Evolutionary conservation across 2,888 invertebrate genomes (phyloP), one percentile per base, ranked within the genome.

Genomic region (Myathropa florea): DNA sequence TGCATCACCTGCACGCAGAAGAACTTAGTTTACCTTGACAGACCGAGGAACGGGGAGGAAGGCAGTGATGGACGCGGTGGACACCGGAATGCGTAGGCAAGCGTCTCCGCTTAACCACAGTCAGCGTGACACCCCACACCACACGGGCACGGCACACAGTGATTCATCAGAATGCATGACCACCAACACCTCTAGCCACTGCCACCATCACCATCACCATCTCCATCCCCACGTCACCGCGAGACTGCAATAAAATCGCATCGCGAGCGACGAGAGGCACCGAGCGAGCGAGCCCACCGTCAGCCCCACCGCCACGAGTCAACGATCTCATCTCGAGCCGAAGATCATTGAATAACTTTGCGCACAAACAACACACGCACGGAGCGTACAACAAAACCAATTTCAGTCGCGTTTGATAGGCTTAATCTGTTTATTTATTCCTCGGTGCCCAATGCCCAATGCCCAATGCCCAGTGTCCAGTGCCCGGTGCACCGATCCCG

Each of bases 391-490:
- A 60, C 85, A 60, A 63, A 83, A 68, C 78, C 73, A 67, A 61
- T 81, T 86, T 78, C 71, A 83, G 83, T 70, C 73, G 70, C 77
- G 28, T 86, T 85, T 86, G 82, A 86, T 86, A 86, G 86, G 65
- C 83, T 83, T 86, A 86, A 86, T 86, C 83, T 79, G 86, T 86
- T 86, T 86, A 86, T 86, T 86, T 86, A 86, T 86, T 86, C 75
- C 26, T 39, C 61, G 61, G 59, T 46, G 65, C 21, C 36, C 28
- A 12, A n/a, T 36, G 57, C 57, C 39, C 18, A 46, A 18, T 46
- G 46, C 4, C 12, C 39, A 39, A n/a, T 36, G 57, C 57, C 39
- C 18, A 46, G 46, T 46, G 46, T n/a, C 12, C 39, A 39, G 39
- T n/a, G 18, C 7, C 61, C 30, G 33, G 12, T 2, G 24, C 33